Evolutionary conservation across 2,113 vertebrate genomes (phyloP), one percentile per base, ranked within the genome.

Genomic region (Forbesichthys papilliferus): DNA sequence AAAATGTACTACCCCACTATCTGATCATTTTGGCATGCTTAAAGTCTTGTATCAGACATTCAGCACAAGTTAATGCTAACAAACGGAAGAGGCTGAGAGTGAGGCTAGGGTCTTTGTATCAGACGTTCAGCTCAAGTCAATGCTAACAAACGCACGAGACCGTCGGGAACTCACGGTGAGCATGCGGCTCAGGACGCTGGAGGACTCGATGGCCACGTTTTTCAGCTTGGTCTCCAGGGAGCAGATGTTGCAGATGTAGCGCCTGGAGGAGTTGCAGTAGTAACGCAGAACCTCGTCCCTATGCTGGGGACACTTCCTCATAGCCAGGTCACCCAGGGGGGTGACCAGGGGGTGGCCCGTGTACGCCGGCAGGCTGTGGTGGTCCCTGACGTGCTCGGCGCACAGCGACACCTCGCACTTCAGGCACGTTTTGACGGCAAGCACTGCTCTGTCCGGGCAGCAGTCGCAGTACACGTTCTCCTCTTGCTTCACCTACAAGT

Each of bases 321-420:
- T 69, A 9, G 4, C 9, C 14, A 87, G 65, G 69, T 92, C 81
- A 1, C 42, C 18, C 47, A 81, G 75, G 18, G 86, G 85, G 0
- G 11, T 47, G 8, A 86, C 80, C 11, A 92, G 67, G 9, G 71
- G 79, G 70, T 91, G 87, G 33, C 84, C 83, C 0, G 71, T 78
- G 74, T 84, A 91, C n/a, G 66, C 85, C 0, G 61, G 78, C 20
- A 79, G 80, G 60, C 79, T 61, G 48, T 48, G 74, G 73, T 91
- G 90, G 18, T 59, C 33, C 47, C 47, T 71, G 27, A 89, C 5
- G 11, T 89, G 90, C n/a, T 77, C 53, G 12, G 62, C 10, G 69
- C 86, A 91, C 71, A 90, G 61, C 0, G 89, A 86, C 62, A 89
- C 83, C 68, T 89, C 82, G 36, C 90, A 90, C 71, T 85, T 89